phyloP scores from a whole-genome alignment of 2,797 vertebrate genomes.

The Tauraco hartlaubi region DNA sequence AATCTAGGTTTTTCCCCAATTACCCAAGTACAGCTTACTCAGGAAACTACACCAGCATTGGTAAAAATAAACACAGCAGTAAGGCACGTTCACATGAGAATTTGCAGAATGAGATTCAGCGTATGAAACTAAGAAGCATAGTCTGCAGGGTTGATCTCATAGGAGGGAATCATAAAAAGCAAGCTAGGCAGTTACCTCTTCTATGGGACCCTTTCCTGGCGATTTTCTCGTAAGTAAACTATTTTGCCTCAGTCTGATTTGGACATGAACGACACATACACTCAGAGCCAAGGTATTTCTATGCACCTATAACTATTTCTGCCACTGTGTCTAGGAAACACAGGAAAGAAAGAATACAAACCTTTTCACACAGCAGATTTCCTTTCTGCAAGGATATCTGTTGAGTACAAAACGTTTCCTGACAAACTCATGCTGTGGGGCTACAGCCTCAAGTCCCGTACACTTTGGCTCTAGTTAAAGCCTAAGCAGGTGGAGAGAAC shows the following conservation, averaged over 20 bases:
- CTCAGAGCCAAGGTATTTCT: background rate
- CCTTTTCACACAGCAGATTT: background rate
- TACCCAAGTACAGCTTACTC: background rate
- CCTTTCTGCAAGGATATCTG: background rate
- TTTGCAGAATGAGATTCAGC: background rate
- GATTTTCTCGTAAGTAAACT: background rate
- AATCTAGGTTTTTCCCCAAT: rapidly evolving
- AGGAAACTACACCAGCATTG: background rate
- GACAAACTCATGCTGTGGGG: background rate
- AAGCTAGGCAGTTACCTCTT: background rate
- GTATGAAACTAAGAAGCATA: background rate
- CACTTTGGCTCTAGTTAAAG: background rate
- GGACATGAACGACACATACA: background rate
- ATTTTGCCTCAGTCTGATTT: background rate
- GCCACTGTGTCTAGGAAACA: background rate
- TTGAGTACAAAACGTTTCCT: background rate
- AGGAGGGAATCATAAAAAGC: background rate
- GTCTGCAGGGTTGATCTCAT: background rate
- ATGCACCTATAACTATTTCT: background rate
- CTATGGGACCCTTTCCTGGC: background rate
- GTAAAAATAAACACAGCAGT: background rate
- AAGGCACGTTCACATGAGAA: background rate
- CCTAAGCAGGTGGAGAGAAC: background rate
- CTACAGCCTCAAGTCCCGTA: background rate
- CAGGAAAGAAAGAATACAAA: background rate